These are phyloP conservation scores for Dione vanillae DNA, from an alignment of 2,888 invertebrate genomes.

Conservation along the genomic window DNA sequence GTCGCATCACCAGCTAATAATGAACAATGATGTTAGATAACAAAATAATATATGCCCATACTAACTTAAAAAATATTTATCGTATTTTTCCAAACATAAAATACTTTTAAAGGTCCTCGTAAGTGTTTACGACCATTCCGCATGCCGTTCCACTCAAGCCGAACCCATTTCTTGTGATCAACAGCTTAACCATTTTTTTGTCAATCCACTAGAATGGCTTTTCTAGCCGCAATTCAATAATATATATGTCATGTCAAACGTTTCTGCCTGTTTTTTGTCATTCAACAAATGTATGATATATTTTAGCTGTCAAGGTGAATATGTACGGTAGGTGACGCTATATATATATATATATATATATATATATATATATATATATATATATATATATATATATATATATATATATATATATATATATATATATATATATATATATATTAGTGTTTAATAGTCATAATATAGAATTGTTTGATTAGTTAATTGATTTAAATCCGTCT, in stretches of 20 bases:
- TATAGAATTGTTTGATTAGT: too few species aligned
- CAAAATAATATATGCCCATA: background rate
- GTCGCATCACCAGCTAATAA: too few species aligned
- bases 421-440: too few species aligned
- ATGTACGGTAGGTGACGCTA: background rate
- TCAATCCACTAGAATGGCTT: slow-evolving; percentile 3
- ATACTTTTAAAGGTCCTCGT: slow-evolving; percentile 15
- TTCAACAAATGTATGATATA: background rate
- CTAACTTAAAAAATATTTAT: background rate
- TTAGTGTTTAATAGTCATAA: too few species aligned
- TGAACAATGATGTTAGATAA: background rate
- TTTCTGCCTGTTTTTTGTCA: background rate
- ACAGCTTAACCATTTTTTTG: slow-evolving; percentile 23
- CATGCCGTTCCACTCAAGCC: slow-evolving; percentile 41
- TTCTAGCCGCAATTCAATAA: slow-evolving; percentile 1
- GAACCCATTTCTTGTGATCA: slow-evolving; percentile 19
- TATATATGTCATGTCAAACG: slow-evolving; percentile 1
- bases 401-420: too few species aligned
- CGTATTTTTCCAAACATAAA: slow-evolving; percentile 10
- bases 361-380: too few species aligned
- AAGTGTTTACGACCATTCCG: slow-evolving; percentile 33
- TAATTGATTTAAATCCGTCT: too few species aligned
- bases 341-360: background rate
- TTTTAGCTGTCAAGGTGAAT: background rate
- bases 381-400: too few species aligned